Base-by-base conservation (phyloP, 2,888 invertebrate species). In the Apamea crenata region DNA sequence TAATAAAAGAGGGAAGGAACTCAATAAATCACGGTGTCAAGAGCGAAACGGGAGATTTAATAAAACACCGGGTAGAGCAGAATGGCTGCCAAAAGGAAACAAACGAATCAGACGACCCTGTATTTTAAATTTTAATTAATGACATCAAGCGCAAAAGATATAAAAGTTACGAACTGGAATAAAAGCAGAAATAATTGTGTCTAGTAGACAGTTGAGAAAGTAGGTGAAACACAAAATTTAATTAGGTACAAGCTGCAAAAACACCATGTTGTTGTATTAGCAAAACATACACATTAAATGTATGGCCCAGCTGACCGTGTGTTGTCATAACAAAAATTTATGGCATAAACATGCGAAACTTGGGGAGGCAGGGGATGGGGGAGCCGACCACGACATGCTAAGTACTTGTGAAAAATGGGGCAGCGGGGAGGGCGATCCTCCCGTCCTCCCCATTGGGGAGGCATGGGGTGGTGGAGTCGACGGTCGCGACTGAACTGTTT, bases 331-430 rank as follows among this genome's bases (percentile, higher is more conserved):
- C 92, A 94, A 93, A 92, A 94, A 93, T 91, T 90, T 92, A 90
- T 91, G 87, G 88, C 89, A 90, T 91, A 94, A 94, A 94, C 91
- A 93, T 92, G 94, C 93, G 92, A 93, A 94, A 93, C 91, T 91
- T 88, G 90, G 91, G 91, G 86, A 90, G 91, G 86, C 89, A 83
- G 86, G 91, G 89, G 81, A 87, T 88, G 91, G 92, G 92, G 92
- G 90, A 78, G 90, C 86, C 88, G 89, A 87, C 92, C 91, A 92
- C 92, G 91, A 91, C 92, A 93, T 90, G 91, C 92, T 92, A 92
- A 93, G 91, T 92, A 91, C 90, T 94, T 90, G 93, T 93, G 94
- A 95, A 96, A 96, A 95, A 95, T 94, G 94, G 94, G 93, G 91
- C 93, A 94, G 88, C 83, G 81, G 81, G 90, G 89, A 79, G 74